These are phyloP conservation scores for Pseudococcus viburni DNA, from an alignment of 2,888 invertebrate genomes.

Conservation along the genomic window DNA sequence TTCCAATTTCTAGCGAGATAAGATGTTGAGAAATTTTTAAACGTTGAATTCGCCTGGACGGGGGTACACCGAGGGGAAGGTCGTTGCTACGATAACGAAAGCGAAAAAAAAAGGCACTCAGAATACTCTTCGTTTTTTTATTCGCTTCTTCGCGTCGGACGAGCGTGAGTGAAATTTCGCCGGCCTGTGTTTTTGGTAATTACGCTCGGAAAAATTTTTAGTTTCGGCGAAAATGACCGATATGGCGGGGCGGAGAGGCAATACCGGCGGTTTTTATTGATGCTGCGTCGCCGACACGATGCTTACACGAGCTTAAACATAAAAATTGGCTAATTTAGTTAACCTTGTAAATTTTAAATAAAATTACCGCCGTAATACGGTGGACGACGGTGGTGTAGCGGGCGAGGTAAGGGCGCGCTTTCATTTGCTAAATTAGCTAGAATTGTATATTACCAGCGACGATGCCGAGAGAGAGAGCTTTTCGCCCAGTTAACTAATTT, in stretches of 20 bases:
- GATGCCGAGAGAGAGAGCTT: background rate
- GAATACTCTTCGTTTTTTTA: background rate
- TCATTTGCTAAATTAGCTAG: background rate
- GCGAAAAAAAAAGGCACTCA: background rate
- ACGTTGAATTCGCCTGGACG: too few relatives aligned
- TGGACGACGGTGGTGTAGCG: background rate
- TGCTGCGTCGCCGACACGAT: background rate
- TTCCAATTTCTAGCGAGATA: too few relatives aligned
- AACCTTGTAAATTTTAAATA: slow-evolving; percentile 7
- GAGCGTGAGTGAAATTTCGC: background rate
- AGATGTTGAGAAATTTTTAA: too few relatives aligned
- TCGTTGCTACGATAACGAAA: background rate
- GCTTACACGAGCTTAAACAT: background rate
- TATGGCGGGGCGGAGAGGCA: background rate
- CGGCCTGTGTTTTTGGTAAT: background rate
- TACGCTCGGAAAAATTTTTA: background rate
- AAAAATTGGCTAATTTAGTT: background rate
- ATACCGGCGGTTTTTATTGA: background rate
- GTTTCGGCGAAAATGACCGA: background rate
- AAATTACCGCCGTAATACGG: background rate
- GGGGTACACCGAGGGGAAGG: too few relatives aligned
- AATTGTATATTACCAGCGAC: background rate
- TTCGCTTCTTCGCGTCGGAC: background rate
- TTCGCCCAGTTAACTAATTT: background rate
- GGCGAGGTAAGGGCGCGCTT: background rate